These are phyloP conservation scores for Novumbra hubbsi DNA, from an alignment of 2,797 vertebrate species.

Conservation along the genomic window DNA sequence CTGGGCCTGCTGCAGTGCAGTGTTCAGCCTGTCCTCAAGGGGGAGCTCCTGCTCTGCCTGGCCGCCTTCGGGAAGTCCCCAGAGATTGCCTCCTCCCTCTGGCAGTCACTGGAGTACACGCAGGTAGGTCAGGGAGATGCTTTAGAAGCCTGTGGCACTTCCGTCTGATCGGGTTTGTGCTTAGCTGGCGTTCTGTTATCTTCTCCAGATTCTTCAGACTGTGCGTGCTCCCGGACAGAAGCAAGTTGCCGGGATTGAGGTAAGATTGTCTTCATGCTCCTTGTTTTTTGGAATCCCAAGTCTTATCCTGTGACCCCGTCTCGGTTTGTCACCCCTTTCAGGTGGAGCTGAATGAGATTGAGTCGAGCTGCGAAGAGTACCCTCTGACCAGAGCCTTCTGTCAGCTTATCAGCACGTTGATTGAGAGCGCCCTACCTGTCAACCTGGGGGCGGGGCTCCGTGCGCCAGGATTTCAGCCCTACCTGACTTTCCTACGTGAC, in stretches of 20 bases:
- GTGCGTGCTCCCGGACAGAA: conserved; percentile 88
- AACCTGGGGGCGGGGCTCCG: conserved; percentile 93
- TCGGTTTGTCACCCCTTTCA: conserved; percentile 43
- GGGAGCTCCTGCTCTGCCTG: conserved; percentile 84
- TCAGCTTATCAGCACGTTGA: conserved; percentile 89
- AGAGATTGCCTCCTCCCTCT: conserved; percentile 94
- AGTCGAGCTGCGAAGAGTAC: conserved; percentile 95
- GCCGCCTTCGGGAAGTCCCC: conserved; percentile 97
- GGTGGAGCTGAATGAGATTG: conserved; percentile 97
- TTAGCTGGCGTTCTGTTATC: not conserved
- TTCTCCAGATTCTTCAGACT: conserved; percentile 88
- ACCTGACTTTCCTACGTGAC: conserved; percentile 92
- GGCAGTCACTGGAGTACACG: conserved; percentile 96
- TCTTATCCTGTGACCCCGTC: not conserved
- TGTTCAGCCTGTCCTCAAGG: conserved; percentile 90
- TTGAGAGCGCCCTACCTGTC: conserved; percentile 90
- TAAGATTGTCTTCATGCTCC: conserved; percentile 51
- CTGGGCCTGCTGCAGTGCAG: conserved; percentile 94
- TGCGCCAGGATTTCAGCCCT: conserved; percentile 93
- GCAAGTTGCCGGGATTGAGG: conserved; percentile 94
- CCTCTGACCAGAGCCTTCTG: conserved; percentile 92
- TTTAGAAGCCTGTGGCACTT: not conserved
- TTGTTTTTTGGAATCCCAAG: conserved; percentile 3
- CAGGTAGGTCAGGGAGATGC: conserved; percentile 74
- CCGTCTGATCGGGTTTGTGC: not conserved